These are phyloP conservation scores for Zoanthus sansibaricus DNA, from an alignment of 92 coral and sea anemone genomes.

Conservation along the genomic window DNA sequence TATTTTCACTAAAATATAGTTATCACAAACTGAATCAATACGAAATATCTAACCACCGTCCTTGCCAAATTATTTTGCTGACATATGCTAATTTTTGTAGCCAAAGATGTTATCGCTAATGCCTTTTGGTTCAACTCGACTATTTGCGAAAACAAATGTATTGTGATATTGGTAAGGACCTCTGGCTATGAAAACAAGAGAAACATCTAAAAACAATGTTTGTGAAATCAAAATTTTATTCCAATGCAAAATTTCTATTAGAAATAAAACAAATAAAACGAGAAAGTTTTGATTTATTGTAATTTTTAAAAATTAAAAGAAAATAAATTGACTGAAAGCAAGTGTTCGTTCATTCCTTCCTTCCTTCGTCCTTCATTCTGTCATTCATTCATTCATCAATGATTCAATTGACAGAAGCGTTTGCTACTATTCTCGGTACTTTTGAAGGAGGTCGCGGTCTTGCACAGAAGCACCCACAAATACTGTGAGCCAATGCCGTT, in stretches of 20 bases:
- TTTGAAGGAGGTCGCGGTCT: no score
- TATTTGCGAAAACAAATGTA: background rate
- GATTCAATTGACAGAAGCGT: no score
- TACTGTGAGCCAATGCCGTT: no score
- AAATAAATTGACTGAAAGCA: background rate
- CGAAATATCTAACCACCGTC: background rate
- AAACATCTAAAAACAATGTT: background rate
- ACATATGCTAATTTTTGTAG: conserved; percentile 6
- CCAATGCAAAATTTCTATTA: background rate
- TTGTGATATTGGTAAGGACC: background rate
- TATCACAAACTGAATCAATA: background rate
- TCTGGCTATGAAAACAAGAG: background rate
- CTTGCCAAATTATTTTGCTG: background rate
- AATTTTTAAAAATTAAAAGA: background rate
- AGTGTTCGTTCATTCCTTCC: no score
- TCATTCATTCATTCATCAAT: no score
- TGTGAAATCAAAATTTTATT: background rate
- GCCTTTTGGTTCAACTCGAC: background rate
- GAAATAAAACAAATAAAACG: conserved; percentile 5
- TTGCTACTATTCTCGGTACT: no score
- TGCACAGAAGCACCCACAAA: no score
- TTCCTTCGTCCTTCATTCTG: no score
- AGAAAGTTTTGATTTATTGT: conserved; percentile 3
- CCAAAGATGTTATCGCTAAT: background rate
- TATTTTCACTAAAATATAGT: background rate